Evolutionary conservation across 37 sponge, comb jelly and placozoan species (phyloP).

Genomic region (Bolinopsis microptera): DNA sequence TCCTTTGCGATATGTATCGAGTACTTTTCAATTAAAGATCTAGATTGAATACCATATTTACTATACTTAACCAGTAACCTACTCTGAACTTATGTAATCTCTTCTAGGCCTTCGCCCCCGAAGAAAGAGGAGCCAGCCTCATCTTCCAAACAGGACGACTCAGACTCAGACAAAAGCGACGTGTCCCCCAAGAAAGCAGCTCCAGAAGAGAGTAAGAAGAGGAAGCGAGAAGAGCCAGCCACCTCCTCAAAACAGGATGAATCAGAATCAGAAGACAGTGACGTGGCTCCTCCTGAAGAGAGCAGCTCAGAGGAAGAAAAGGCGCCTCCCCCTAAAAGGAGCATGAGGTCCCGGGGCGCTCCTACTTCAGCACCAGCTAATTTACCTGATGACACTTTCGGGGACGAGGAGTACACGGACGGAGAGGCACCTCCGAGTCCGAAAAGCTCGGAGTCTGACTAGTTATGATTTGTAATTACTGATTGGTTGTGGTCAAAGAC

Average conservation of each 20-base stretch:
- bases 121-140: not conserved
- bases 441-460: not conserved
- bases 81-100: no score
- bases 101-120: no score
- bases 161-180: conserved; percentile 37
- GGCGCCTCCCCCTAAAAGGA: conserved; percentile 22
- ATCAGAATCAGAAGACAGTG: conserved; percentile 38
- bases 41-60: no score
- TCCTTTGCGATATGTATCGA: no score
- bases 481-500: no score
- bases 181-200: not conserved
- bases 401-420: conserved; percentile 61
- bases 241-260: not conserved
- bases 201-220: not conserved
- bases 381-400: conserved; percentile 53
- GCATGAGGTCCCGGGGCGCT: conserved; percentile 26
- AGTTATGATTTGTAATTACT: no score
- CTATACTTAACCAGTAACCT: no score
- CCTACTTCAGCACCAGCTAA: not conserved
- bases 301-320: not conserved
- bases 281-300: conserved; percentile 9
- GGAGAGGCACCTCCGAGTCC: conserved; percentile 10
- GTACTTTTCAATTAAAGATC: no score
- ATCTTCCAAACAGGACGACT: not conserved
- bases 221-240: conserved; percentile 11